Percentiles rank a stretch among this genome's conserved stretches.
phyloP scores from a whole-genome alignment of 2,797 vertebrate species.

The Champsocephalus gunnari region DNA sequence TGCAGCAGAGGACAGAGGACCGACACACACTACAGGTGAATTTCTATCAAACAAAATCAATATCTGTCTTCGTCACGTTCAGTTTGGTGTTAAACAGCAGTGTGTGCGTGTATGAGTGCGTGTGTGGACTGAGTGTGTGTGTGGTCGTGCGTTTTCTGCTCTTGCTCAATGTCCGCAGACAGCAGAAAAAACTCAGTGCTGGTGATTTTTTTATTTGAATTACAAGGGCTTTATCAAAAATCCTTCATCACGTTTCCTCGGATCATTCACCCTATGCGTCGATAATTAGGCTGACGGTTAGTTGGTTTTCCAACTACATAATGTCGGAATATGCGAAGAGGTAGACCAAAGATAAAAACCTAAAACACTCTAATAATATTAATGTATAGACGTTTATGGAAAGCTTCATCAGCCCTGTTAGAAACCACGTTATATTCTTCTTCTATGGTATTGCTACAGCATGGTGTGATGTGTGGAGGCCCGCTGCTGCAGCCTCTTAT shows the following conservation, averaged over 20 bases:
- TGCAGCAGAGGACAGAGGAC: conserved; percentile 26
- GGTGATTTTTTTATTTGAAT: not conserved
- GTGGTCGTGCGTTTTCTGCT: not conserved
- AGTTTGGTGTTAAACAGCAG: not conserved
- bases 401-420: not conserved
- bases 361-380: not conserved
- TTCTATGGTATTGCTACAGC: too few relatives aligned
- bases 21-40: conserved; percentile 36
- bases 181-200: not conserved
- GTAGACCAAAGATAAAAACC: not conserved
- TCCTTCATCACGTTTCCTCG: not conserved
- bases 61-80: not conserved
- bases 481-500: too few relatives aligned
- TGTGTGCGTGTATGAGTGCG: not conserved
- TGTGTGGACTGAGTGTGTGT: not conserved
- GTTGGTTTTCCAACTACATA: conserved; percentile 40
- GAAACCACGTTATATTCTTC: too few relatives aligned
- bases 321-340: not conserved
- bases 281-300: conserved; percentile 38
- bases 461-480: too few relatives aligned
- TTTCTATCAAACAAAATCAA: not conserved
- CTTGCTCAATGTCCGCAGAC: conserved; percentile 18
- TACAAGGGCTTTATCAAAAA: not conserved
- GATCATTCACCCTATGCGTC: not conserved
- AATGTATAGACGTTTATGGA: not conserved